Percentiles rank a stretch among this genome's conserved stretches.
These are phyloP conservation scores for Zhengitettix transpicula DNA, from an alignment of 2,888 invertebrate genomes.

Conservation along the genomic window DNA sequence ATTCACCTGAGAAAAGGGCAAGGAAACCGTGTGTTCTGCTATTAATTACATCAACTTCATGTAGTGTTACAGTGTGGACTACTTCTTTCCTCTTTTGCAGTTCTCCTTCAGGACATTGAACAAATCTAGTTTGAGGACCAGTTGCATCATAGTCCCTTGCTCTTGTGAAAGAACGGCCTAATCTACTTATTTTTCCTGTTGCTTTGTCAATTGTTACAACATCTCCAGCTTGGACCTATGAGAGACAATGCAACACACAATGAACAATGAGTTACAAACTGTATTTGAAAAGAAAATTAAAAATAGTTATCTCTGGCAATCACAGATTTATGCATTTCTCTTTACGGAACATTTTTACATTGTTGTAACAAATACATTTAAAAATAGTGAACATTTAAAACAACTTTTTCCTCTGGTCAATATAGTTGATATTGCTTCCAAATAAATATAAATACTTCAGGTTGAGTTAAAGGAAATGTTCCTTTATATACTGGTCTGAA, in stretches of 20 bases:
- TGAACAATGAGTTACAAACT: too few relatives aligned
- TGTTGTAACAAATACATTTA: too few relatives aligned
- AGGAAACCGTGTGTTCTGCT: conserved; percentile 94
- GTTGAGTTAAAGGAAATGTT: too few relatives aligned
- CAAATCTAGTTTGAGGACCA: conserved; percentile 65
- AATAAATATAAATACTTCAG: too few relatives aligned
- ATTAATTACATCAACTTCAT: conserved; percentile 98
- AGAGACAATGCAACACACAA: neutral
- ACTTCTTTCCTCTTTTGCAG: conserved; percentile 95
- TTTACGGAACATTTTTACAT: too few relatives aligned
- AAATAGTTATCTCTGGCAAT: too few relatives aligned
- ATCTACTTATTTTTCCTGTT: conserved; percentile 77
- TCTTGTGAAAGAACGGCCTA: conserved; percentile 89
- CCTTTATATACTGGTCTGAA: too few relatives aligned
- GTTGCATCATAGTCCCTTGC: conserved; percentile 97
- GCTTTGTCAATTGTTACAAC: conserved; percentile 98
- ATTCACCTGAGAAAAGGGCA: conserved; percentile 78
- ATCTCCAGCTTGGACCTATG: conserved; percentile 75
- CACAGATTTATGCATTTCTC: too few relatives aligned
- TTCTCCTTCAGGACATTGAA: conserved; percentile 97
- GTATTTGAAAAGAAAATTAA: too few relatives aligned
- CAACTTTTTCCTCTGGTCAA: too few relatives aligned
- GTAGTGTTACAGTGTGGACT: conserved; percentile 94
- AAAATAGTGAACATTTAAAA: too few relatives aligned
- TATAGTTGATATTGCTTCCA: too few relatives aligned